These are phyloP conservation scores for Galago senegalensis DNA, from an alignment of 2,797 vertebrate genomes.

Conservation along the genomic window DNA sequence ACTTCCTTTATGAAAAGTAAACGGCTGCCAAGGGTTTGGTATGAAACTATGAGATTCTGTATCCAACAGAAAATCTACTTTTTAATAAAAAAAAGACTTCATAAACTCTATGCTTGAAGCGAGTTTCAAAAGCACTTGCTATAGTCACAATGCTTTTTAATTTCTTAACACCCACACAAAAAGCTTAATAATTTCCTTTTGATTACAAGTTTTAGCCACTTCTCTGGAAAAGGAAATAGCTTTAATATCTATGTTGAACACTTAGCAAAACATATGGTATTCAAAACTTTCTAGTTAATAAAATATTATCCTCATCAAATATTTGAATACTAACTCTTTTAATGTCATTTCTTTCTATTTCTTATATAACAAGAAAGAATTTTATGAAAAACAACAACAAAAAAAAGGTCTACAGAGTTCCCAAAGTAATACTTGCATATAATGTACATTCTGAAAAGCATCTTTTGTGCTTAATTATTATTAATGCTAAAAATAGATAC, in stretches of 20 bases:
- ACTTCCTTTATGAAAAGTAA: slow-evolving; percentile 64
- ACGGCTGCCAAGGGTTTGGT: slow-evolving; percentile 41
- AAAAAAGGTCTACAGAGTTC: not conserved
- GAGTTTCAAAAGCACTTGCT: slow-evolving; percentile 64
- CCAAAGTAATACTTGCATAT: not conserved
- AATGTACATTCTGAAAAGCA: not conserved
- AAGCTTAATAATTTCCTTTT: slow-evolving; percentile 46
- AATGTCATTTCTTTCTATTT: slow-evolving; percentile 38
- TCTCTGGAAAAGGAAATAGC: not conserved
- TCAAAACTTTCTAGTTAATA: slow-evolving; percentile 55
- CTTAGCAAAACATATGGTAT: slow-evolving; percentile 3
- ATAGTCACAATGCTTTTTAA: slow-evolving; percentile 7
- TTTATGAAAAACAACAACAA: not conserved
- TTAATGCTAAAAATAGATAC: not conserved
- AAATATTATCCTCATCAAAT: slow-evolving; percentile 65
- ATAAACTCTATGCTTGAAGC: slow-evolving; percentile 56
- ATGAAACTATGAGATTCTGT: slow-evolving; percentile 34
- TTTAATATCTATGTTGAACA: slow-evolving; percentile 68
- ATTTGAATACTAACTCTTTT: slow-evolving; percentile 64
- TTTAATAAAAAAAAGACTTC: slow-evolving; percentile 45
- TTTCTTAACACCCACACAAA: slow-evolving; percentile 66
- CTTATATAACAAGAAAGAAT: not conserved
- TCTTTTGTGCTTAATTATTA: not conserved
- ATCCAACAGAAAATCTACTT: slow-evolving; percentile 64
- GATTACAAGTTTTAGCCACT: not conserved